These are phyloP conservation scores for Phorcus lineatus DNA, from an alignment of 2,888 invertebrate species.

Conservation along the genomic window DNA sequence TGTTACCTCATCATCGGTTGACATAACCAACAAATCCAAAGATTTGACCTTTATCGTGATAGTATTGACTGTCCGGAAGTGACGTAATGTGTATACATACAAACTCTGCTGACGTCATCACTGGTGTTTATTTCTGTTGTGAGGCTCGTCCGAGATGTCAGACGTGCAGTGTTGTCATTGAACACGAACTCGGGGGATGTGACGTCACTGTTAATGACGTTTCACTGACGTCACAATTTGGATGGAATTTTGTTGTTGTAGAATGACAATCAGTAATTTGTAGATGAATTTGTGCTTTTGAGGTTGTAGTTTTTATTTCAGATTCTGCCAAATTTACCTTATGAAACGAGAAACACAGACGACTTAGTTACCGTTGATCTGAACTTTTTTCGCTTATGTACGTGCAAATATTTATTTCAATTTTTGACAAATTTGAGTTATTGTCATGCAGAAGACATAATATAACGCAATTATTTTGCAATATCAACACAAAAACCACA, in stretches of 20 bases:
- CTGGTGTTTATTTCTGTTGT: slow-evolving; percentile 1
- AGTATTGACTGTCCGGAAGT: not conserved
- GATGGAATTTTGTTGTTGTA: not conserved
- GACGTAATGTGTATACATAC: not conserved
- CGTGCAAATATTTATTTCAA: no score
- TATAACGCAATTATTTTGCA: no score
- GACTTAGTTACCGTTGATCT: no score
- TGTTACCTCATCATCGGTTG: not conserved
- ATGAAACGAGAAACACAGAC: no score
- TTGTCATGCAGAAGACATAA: no score
- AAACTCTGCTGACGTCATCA: not conserved
- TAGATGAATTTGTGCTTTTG: not conserved
- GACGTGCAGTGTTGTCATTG: not conserved
- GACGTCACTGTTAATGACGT: not conserved
- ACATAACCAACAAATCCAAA: not conserved
- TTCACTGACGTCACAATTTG: not conserved
- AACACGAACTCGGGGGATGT: not conserved
- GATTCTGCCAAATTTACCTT: no score
- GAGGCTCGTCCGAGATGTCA: not conserved
- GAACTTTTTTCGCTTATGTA: no score
- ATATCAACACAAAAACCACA: no score
- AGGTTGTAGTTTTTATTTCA: no score
- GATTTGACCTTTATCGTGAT: not conserved
- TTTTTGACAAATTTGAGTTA: no score
- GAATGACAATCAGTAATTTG: not conserved